Evolutionary conservation across 2,113 vertebrate genomes (phyloP).

Genomic region (Centropus unirufus): DNA sequence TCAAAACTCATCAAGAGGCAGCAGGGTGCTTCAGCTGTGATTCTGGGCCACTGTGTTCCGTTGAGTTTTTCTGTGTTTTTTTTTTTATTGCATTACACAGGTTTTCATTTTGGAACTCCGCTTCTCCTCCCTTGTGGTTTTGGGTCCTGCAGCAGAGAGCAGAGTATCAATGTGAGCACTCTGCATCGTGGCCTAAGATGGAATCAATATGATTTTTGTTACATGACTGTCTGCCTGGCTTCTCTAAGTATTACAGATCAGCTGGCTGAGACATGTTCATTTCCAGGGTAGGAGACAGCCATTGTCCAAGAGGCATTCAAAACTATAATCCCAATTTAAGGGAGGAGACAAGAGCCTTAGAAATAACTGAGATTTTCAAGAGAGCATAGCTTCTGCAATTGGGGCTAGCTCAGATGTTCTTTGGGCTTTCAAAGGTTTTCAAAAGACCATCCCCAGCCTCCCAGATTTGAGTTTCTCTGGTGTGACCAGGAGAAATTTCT

Average conservation of each 20-base stretch:
- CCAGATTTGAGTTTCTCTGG: not conserved
- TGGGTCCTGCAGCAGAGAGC: not conserved
- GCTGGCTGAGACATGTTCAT: not conserved
- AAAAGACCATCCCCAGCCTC: not conserved
- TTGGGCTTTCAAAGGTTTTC: not conserved
- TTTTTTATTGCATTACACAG: not conserved
- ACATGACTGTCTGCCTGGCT: not conserved
- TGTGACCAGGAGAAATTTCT: not conserved
- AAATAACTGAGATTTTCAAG: not conserved
- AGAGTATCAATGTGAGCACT: fast-evolving
- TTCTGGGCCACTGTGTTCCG: not conserved
- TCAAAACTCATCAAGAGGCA: not conserved
- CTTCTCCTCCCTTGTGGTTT: not conserved
- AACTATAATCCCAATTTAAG: not conserved
- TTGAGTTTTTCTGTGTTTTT: not conserved
- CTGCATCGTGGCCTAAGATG: not conserved
- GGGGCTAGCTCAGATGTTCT: not conserved
- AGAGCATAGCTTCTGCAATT: not conserved
- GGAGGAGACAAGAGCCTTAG: not conserved
- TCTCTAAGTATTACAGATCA: not conserved
- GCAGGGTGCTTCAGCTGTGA: not conserved
- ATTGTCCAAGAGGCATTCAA: not conserved
- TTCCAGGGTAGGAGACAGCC: not conserved
- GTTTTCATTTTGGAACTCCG: not conserved
- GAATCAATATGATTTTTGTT: not conserved